Percentiles rank a stretch among this genome's conserved stretches.
Evolutionary conservation across 2,888 invertebrate genomes (phyloP).

Genomic region (Acronicta alni): DNA sequence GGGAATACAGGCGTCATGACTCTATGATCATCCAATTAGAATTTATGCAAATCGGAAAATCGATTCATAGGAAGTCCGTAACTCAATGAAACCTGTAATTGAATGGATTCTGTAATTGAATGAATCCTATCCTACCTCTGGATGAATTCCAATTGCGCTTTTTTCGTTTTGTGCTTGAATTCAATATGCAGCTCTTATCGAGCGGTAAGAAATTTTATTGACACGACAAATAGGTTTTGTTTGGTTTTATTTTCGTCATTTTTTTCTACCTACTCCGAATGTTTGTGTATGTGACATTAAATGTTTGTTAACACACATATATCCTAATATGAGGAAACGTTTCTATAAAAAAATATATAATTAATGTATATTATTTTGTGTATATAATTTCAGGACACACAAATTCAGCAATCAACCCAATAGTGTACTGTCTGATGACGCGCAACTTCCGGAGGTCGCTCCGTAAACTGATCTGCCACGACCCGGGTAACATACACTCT

Average conservation of each 20-base stretch:
- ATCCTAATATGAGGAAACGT: too few species aligned
- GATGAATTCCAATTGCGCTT: constrained; percentile 10
- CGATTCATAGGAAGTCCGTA: constrained; percentile 7
- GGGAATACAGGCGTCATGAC: too few species aligned
- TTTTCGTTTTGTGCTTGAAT: not conserved
- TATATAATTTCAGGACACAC: constrained; percentile 89
- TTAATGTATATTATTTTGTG: constrained; percentile 50
- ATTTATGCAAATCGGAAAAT: not conserved
- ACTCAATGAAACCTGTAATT: constrained; percentile 13
- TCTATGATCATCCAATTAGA: constrained; percentile 3
- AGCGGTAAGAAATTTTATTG: not conserved
- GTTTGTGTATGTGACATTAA: too few species aligned
- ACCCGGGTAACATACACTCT: constrained; percentile 86
- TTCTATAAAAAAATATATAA: too few species aligned
- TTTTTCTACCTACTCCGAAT: too few species aligned
- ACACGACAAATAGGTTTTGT: constrained; percentile 55
- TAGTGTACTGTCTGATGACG: constrained; percentile 93
- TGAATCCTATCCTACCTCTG: not conserved
- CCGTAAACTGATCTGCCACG: constrained; percentile 89
- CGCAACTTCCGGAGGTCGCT: constrained; percentile 92
- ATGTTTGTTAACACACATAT: too few species aligned
- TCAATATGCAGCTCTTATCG: constrained; percentile 1
- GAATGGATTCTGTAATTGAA: not conserved
- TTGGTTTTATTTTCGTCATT: too few species aligned
- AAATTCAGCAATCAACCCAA: constrained; percentile 93